These are phyloP conservation scores for Varanus salvator DNA, from an alignment of 2,113 vertebrate species.

Conservation along the genomic window DNA sequence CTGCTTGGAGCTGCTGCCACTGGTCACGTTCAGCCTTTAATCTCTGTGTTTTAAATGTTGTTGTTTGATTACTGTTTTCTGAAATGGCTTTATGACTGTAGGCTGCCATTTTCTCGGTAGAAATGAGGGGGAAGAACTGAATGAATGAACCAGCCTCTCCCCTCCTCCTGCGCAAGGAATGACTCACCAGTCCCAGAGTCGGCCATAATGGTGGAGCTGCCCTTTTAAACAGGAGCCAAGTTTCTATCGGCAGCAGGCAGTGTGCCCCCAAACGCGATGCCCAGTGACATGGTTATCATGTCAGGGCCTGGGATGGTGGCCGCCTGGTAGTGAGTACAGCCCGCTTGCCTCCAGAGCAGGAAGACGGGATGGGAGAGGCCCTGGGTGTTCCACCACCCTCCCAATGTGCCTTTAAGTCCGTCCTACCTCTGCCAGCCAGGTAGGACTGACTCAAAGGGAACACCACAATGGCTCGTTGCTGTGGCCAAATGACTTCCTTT, in stretches of 20 bases:
- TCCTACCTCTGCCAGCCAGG: neutral
- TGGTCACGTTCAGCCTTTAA: no score
- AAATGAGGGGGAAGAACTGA: no score
- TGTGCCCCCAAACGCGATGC: neutral
- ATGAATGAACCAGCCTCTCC: no score
- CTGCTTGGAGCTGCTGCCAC: neutral
- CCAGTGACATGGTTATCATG: neutral
- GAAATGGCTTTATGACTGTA: no score
- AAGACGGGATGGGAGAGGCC: rapidly evolving
- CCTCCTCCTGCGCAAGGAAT: no score
- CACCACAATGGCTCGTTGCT: no score
- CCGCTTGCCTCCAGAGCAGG: neutral
- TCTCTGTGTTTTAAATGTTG: no score
- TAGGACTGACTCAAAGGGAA: neutral
- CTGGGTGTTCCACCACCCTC: neutral
- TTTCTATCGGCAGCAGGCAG: neutral
- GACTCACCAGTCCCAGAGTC: no score
- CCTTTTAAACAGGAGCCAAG: neutral
- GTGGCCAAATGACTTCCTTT: neutral
- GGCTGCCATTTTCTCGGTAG: no score
- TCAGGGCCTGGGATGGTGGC: neutral
- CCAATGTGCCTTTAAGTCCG: neutral
- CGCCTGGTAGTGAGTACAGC: neutral
- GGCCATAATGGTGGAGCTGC: no score
- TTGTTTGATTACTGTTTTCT: no score